A percentile compares a stretch with the other conserved stretches of the same genome.
Evolutionary conservation across 1,140 invertebrate species (phyloP).

Genomic region (Apis mellifera): Amel_HAv3.1 CM009943.2:7892501-7893000

Average conservation of each 20-base stretch:
- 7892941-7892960: not conserved
- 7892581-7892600: too few species aligned
- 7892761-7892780: conserved; percentile 67
- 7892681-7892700: conserved; percentile 54
- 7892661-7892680: not conserved
- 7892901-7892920: not conserved
- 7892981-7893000: conserved; percentile 58
- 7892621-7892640: too few species aligned
- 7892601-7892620: too few species aligned
- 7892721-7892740: conserved; percentile 72
- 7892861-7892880: conserved; percentile 43
- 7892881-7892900: conserved; percentile 1
- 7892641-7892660: not conserved
- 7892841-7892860: conserved; percentile 68
- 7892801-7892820: conserved; percentile 31
- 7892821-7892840: conserved; percentile 71
- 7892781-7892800: conserved; percentile 4
- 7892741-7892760: conserved; percentile 63
- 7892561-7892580: too few species aligned
- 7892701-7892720: conserved; percentile 72
- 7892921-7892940: not conserved
- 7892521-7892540: too few species aligned
- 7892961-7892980: conserved; percentile 32
- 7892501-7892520: not conserved
- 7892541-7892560: too few species aligned